Percentiles rank a stretch among this genome's conserved stretches.
phyloP scores from a whole-genome alignment of 2,113 vertebrate species.

The Equus quagga region DNA sequence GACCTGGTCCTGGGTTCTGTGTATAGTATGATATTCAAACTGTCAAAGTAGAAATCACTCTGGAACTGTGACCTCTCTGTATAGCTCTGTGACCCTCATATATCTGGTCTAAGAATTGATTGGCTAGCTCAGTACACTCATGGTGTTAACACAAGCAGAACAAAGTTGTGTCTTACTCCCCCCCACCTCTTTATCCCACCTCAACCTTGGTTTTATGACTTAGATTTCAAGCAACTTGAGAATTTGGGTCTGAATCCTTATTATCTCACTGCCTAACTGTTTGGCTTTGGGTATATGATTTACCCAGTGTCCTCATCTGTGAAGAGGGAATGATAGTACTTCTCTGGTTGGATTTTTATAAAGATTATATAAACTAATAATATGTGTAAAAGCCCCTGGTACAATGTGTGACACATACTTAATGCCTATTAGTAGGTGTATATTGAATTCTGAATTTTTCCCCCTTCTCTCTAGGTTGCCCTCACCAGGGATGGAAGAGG shows the following conservation, averaged over 20 bases:
- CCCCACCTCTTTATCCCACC: background rate
- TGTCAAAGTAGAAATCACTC: background rate
- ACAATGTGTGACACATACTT: background rate
- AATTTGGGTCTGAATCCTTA: conserved; percentile 49
- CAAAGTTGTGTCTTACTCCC: conserved; percentile 31
- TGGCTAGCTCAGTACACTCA: background rate
- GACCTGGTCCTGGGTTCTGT: background rate
- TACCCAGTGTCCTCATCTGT: background rate
- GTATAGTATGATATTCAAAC: background rate
- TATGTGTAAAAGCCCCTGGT: conserved; percentile 10
- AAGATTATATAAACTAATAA: background rate
- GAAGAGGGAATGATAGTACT: conserved; percentile 17
- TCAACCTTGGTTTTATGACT: conserved; percentile 3
- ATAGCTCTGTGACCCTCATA: background rate
- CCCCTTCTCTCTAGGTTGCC: conserved; percentile 60
- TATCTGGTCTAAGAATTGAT: background rate
- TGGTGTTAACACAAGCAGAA: conserved; percentile 27
- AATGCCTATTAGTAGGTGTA: background rate
- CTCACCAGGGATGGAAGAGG: conserved; percentile 39
- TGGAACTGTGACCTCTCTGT: background rate
- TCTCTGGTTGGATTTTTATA: background rate
- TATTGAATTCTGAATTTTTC: conserved; percentile 39
- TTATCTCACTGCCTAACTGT: background rate
- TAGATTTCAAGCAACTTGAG: conserved; percentile 1
- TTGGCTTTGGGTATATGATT: background rate